These are phyloP conservation scores for Saturnia japonica DNA, from an alignment of 2,888 invertebrate genomes.

Conservation along the genomic window DNA sequence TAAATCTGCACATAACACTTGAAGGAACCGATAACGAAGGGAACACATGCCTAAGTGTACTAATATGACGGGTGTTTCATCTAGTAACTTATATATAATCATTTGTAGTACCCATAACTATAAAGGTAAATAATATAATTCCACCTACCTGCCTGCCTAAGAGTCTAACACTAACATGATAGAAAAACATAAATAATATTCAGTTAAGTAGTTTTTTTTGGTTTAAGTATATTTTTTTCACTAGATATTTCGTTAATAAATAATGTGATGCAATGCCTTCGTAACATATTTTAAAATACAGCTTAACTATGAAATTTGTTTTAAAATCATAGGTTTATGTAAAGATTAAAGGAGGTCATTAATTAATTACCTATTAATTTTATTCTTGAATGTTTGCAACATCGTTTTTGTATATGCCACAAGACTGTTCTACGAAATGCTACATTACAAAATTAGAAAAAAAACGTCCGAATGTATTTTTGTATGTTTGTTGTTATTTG, in stretches of 20 bases:
- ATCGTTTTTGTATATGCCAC: neutral
- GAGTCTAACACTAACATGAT: no score
- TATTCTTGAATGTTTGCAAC: neutral
- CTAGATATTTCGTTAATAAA: no score
- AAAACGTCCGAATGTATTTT: neutral
- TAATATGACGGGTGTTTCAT: no score
- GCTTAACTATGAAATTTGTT: neutral
- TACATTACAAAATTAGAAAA: neutral
- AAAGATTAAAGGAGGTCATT: slow-evolving; percentile 1
- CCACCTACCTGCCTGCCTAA: no score
- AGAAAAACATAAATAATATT: no score
- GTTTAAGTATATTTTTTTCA: neutral
- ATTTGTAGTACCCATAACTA: neutral
- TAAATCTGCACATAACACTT: no score
- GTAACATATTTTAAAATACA: neutral
- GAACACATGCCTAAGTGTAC: no score
- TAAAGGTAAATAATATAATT: neutral
- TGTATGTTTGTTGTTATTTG: neutral
- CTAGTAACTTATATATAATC: no score
- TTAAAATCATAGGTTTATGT: neutral
- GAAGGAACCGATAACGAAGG: no score
- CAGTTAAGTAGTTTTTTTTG: no score
- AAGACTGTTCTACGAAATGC: neutral
- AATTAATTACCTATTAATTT: neutral
- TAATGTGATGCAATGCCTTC: no score